phyloP scores from a whole-genome alignment of 2,888 invertebrate species.

The Hirtodrosophila trivittata region DNA sequence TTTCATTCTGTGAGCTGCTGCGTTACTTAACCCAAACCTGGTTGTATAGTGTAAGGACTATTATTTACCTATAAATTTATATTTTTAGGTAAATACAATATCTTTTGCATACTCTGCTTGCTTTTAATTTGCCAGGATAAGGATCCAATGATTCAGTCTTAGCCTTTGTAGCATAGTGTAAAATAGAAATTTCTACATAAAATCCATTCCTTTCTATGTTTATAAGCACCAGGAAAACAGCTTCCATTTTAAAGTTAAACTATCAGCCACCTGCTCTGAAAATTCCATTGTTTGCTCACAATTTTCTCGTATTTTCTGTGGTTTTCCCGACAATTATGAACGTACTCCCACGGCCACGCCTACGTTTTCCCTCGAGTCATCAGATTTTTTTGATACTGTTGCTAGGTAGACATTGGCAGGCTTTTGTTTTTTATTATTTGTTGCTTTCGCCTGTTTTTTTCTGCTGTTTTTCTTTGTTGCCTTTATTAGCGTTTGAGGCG shows the following conservation, averaged over 20 bases:
- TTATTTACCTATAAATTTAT: no score
- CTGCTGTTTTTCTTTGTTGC: slow-evolving; percentile 12
- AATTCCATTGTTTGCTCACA: slow-evolving; percentile 26
- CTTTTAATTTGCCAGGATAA: no score
- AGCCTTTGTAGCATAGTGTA: not conserved
- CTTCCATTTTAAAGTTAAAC: slow-evolving; percentile 35
- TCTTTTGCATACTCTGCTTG: no score
- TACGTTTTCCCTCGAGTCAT: slow-evolving; percentile 32
- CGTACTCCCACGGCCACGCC: slow-evolving; percentile 1
- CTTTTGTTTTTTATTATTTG: slow-evolving; percentile 11
- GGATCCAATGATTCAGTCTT: no score
- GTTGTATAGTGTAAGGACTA: no score
- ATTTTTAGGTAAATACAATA: no score
- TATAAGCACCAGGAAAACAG: no score
- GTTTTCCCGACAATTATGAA: slow-evolving; percentile 43
- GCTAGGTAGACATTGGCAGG: slow-evolving; percentile 12
- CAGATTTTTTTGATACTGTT: slow-evolving; percentile 23
- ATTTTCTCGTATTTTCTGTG: slow-evolving; percentile 40
- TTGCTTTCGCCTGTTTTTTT: slow-evolving; percentile 8
- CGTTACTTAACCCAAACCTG: no score
- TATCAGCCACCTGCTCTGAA: slow-evolving; percentile 28
- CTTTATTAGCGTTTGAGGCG: slow-evolving; percentile 41
- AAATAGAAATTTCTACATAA: not conserved
- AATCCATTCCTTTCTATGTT: slow-evolving; percentile 16
- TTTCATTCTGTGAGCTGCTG: no score